Evolutionary conservation across 1,140 invertebrate genomes (phyloP), one percentile per base, ranked within the genome.

Genomic region (Dolichoris vasculosae): DNA sequence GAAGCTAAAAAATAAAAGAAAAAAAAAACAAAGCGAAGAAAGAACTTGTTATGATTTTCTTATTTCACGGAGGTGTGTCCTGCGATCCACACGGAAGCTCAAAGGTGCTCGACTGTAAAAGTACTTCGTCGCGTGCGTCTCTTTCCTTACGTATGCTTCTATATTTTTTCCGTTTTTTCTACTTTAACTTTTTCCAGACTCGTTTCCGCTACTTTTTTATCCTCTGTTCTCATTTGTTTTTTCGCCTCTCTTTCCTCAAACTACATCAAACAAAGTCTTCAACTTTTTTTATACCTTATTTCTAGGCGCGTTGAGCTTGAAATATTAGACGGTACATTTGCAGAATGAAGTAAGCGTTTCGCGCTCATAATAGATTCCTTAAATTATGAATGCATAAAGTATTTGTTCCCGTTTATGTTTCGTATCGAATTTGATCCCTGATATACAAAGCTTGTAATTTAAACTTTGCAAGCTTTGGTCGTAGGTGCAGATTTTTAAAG

Each of bases 81-180:
- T 84, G 63, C 38, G 83, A 84, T 84, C 59, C 23, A 40, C 26
- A 20, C 35, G 15, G 32, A 26, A 79, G 83, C 32, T 84, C 83
- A 79, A 79, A 79, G 76, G 46, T 73, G 46, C 83, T 84, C 67
- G 77, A 85, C 76, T 80, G 48, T 80, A 85, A 85, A 73, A 75
- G 23, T 76, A 76, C 55, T 69, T 55, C 69, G 32, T 71, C 64
- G 30, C 32, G n/a, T 2, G 1, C 13, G 17, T 71, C 43, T 40
- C 11, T 63, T 1, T 77, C 4, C 30, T 55, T 59, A 40, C 38
- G 4, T 38, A 40, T 40, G 67, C 67, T 71, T 38, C 67, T 38
- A 71, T 40, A 40, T 40, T 64, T 64, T 43, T 55, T 55, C 23
- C 35, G 15, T 32, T 64, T 13, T 4, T 69, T 84, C 83, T 38